Evolutionary conservation across 2,113 vertebrate genomes (phyloP).

Genomic region (Indicator maculatus): DNA sequence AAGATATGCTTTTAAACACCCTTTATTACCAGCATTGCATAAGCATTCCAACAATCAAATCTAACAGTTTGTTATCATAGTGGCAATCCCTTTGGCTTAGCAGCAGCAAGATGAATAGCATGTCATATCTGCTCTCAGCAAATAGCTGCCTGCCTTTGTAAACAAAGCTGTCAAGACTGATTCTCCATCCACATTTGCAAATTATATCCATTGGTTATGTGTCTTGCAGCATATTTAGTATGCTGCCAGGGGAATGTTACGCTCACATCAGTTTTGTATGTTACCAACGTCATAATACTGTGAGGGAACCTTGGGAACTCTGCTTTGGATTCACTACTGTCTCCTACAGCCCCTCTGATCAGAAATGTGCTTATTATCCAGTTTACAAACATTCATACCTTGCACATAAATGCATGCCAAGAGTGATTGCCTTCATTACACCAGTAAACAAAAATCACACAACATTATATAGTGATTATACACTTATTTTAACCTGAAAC

Average conservation of each 20-base stretch:
- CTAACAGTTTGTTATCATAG: conserved; percentile 66
- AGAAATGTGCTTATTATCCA: neutral
- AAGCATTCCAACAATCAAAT: conserved; percentile 62
- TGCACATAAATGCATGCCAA: neutral
- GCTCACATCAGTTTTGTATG: neutral
- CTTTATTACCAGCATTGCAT: conserved; percentile 59
- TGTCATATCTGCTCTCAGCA: conserved; percentile 61
- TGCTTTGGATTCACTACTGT: neutral
- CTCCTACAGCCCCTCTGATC: neutral
- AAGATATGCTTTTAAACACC: conserved; percentile 51
- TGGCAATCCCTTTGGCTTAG: conserved; percentile 51
- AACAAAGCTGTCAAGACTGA: conserved; percentile 50
- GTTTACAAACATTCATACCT: neutral
- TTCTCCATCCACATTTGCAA: conserved; percentile 50
- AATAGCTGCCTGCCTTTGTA: conserved; percentile 58
- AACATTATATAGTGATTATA: neutral
- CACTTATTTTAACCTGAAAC: neutral
- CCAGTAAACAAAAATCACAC: neutral
- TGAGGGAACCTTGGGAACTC: neutral
- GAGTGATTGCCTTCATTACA: neutral
- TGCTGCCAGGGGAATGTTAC: neutral
- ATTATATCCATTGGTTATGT: conserved; percentile 14
- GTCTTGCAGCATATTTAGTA: neutral
- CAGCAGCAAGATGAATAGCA: conserved; percentile 49
- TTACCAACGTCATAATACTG: neutral